Base-by-base conservation (phyloP, 2,888 invertebrate genomes). In the Pantelozetes paolii region DNA sequence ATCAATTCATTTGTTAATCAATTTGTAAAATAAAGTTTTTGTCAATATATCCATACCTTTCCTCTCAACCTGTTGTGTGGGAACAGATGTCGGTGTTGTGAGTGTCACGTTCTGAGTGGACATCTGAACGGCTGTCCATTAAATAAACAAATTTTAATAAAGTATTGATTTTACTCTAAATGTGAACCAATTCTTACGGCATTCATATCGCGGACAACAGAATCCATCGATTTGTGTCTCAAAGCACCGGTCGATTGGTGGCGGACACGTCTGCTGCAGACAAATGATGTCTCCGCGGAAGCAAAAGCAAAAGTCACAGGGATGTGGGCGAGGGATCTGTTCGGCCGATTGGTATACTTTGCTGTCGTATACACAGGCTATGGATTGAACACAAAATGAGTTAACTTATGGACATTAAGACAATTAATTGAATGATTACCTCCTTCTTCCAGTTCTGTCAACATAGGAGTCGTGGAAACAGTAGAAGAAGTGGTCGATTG, bases 231-330 rank as follows among this genome's bases (percentile, higher is more conserved):
- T 94, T 23, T 92, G 90, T 83, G 94, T 94, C 82, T 94, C 92
- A 82, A 90, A 91, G 80, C 94, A 95, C 75, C 91, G 90, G 71
- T 90, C 89, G 79, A 94, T 94, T 54, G 94, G 94, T 71, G 94
- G 94, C 72, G 94, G 94, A 84, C 94, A 95, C 80, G 93, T 93
- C 83, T 95, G 94, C 83, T 94, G 94, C 78, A 94, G 85, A 80
- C 94, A 95, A 80, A 95, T 94, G 79, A 95, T 94, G 81, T 94
- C 94, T 82, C 94, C 92, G 83, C 94, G 88, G 86, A 94, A 95
- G 85, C 94, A 95, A 89, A 95, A 94, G 84, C 94, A 95, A 86
- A 94, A 95, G 82, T 94, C 94, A 82, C 94, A 95, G 30, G 94
- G 93, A 84, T 95, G 93, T 79, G 93, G 92, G 79, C 94, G 86